These are phyloP conservation scores for Cyclargus thomasi DNA, from an alignment of 1,140 invertebrate species.

Conservation along the genomic window DNA sequence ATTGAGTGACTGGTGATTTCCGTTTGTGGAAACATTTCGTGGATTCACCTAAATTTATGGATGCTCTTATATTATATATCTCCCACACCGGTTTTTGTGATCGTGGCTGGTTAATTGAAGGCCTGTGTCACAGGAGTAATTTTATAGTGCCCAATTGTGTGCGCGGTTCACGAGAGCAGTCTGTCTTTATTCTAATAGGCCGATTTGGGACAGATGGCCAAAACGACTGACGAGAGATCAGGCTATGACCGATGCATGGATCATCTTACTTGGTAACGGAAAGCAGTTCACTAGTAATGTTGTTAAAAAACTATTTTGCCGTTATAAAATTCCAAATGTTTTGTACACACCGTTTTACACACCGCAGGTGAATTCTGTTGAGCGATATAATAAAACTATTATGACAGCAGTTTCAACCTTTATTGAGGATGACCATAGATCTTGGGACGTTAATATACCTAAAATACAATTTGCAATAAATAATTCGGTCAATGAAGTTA, in stretches of 20 bases:
- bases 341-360: constrained; percentile 38
- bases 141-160: too few relatives aligned
- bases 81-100: too few relatives aligned
- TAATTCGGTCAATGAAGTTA: constrained; percentile 31
- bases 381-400: constrained; percentile 51
- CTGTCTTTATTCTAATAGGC: too few relatives aligned
- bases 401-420: constrained; percentile 47
- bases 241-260: too few relatives aligned
- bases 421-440: constrained; percentile 45
- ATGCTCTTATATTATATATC: too few relatives aligned
- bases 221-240: too few relatives aligned
- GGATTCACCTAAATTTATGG: neutral
- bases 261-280: constrained; percentile 61
- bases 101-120: too few relatives aligned
- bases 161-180: too few relatives aligned
- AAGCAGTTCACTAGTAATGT: constrained; percentile 48
- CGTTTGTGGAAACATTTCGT: neutral
- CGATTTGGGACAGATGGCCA: too few relatives aligned
- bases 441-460: constrained; percentile 46
- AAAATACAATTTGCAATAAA: constrained; percentile 48
- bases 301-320: constrained; percentile 16
- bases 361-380: constrained; percentile 49
- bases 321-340: constrained; percentile 28
- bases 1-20: neutral
- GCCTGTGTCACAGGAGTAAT: too few relatives aligned